These are phyloP conservation scores for Siniperca scherzeri DNA, from an alignment of 2,797 vertebrate genomes.

Conservation along the genomic window DNA sequence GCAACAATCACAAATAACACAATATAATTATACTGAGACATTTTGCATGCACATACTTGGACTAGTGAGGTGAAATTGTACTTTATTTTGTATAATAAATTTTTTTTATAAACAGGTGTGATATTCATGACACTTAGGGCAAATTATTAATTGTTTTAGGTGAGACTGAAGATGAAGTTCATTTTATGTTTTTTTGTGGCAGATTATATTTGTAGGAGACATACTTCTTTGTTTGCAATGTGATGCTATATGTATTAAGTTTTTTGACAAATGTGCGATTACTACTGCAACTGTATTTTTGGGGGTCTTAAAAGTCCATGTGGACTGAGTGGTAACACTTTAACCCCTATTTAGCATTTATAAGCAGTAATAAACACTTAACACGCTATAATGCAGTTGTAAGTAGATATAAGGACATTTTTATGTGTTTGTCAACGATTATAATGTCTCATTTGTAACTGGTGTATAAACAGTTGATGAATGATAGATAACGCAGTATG, in stretches of 20 bases:
- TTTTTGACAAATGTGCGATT: neutral
- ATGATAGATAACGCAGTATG: neutral
- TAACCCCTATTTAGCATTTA: neutral
- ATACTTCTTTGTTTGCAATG: neutral
- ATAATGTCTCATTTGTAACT: neutral
- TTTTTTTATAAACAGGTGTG: neutral
- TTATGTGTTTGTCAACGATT: neutral
- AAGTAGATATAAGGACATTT: neutral
- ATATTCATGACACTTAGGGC: neutral
- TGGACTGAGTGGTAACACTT: neutral
- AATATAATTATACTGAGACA: neutral
- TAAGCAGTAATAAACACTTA: neutral
- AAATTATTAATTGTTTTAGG: neutral
- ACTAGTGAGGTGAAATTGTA: neutral
- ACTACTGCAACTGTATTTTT: neutral
- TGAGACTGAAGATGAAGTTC: neutral
- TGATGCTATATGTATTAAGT: neutral
- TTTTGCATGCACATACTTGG: neutral
- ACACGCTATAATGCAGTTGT: neutral
- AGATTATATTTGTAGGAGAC: neutral
- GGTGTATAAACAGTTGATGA: neutral
- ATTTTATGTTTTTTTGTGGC: neutral
- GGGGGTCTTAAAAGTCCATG: neutral
- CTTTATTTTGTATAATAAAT: neutral
- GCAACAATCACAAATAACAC: neutral